These are phyloP conservation scores for Pteropus rufus DNA, from an alignment of 2,797 vertebrate species.

Conservation along the genomic window DNA sequence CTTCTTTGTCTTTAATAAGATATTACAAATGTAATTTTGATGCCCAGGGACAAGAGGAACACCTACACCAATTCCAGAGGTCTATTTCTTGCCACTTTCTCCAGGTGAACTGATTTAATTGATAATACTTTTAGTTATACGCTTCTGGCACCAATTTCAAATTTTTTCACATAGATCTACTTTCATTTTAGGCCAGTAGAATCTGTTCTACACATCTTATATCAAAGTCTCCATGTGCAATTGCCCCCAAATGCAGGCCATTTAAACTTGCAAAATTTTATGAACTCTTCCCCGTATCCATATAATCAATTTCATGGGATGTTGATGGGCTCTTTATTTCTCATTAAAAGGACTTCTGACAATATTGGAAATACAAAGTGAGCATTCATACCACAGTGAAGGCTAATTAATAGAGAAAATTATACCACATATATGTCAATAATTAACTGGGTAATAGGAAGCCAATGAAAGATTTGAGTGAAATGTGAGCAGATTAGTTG, in stretches of 20 bases:
- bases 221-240: neutral
- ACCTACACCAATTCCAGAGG: neutral
- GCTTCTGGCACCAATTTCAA: neutral
- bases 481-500: neutral
- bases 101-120: slow-evolving; percentile 29
- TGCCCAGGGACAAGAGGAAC: neutral
- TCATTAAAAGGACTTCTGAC: neutral
- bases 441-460: neutral
- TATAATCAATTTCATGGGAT: neutral
- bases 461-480: neutral
- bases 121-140: neutral
- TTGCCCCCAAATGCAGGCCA: neutral
- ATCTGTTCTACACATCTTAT: neutral
- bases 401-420: neutral
- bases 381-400: neutral
- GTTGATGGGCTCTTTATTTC: neutral
- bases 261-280: neutral
- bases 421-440: neutral
- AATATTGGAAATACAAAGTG: slow-evolving; percentile 26
- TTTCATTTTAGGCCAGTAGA: neutral
- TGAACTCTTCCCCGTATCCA: neutral
- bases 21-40: neutral
- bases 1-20: neutral
- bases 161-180: neutral
- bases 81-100: neutral